phyloP scores from a whole-genome alignment of 2,113 vertebrate genomes.

The Nesogale talazaci region DNA sequence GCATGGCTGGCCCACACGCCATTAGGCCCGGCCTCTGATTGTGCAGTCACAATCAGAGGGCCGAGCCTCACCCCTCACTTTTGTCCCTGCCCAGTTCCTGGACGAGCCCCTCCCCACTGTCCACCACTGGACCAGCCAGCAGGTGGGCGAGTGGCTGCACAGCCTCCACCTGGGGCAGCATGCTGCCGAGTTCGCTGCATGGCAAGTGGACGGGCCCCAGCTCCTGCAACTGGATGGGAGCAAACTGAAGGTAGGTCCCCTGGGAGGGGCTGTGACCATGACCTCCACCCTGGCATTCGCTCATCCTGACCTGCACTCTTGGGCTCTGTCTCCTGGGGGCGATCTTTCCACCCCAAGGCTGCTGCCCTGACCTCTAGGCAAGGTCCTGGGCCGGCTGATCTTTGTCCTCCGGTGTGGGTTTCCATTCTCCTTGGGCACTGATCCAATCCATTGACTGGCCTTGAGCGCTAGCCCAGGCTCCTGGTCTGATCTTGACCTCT shows the following conservation, averaged over 20 bases:
- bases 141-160: constrained; percentile 93
- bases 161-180: constrained; percentile 93
- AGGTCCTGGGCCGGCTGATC: neutral
- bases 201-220: constrained; percentile 88
- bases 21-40: neutral
- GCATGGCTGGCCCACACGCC: neutral
- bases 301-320: neutral
- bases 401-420: neutral
- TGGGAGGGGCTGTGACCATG: neutral
- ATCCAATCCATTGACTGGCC: neutral
- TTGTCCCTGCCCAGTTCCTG: constrained; percentile 84
- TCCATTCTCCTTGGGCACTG: neutral
- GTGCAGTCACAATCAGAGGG: neutral
- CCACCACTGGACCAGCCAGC: constrained; percentile 90
- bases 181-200: constrained; percentile 87
- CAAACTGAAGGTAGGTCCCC: constrained; percentile 90
- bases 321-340: neutral
- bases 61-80: neutral
- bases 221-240: constrained; percentile 91
- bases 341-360: neutral
- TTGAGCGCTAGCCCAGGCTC: neutral
- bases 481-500: neutral
- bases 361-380: neutral
- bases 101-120: constrained; percentile 87
- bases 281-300: neutral